A percentile compares a stretch with the other conserved stretches of the same genome.
Conservation (phyloP, 2,113 vertebrate species). For the Microtus pennsylvanicus region DNA sequence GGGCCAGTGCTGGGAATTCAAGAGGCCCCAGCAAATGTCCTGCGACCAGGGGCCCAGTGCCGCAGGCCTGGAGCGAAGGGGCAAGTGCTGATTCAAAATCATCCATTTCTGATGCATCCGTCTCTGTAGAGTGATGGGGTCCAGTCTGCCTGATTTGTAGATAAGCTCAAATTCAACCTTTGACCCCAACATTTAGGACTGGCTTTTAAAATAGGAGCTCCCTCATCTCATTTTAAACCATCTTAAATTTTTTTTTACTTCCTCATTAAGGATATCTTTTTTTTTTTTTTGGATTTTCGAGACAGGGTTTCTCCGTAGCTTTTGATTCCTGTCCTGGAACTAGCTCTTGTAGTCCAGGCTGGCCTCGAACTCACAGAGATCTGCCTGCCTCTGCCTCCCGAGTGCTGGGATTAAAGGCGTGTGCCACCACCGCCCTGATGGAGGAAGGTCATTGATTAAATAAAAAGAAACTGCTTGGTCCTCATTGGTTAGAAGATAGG, state of each 20-base stretch:
- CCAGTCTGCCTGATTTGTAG: neutral
- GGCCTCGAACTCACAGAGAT: too few species aligned
- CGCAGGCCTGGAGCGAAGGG: constrained; percentile 63
- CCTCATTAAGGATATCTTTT: neutral
- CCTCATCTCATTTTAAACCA: neutral
- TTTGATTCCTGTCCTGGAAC: too few species aligned
- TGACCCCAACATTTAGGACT: neutral
- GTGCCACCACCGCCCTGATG: too few species aligned
- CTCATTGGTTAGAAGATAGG: too few species aligned
- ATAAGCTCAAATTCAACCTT: neutral
- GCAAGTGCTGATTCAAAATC: neutral
- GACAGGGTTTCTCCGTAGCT: too few species aligned
- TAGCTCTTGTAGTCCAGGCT: too few species aligned
- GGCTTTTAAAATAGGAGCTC: neutral
- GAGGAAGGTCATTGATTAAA: too few species aligned
- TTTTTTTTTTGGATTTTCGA: neutral
- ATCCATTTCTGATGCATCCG: neutral
- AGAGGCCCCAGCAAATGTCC: constrained; percentile 68
- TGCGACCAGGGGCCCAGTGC: constrained; percentile 71
- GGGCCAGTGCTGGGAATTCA: neutral
- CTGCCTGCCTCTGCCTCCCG: too few species aligned
- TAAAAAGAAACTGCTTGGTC: too few species aligned
- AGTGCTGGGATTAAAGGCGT: too few species aligned
- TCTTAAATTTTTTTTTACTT: neutral
- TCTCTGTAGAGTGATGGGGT: neutral